Conservation (phyloP, 2,797 vertebrate genomes). For the Lophura swinhoii region DNA sequence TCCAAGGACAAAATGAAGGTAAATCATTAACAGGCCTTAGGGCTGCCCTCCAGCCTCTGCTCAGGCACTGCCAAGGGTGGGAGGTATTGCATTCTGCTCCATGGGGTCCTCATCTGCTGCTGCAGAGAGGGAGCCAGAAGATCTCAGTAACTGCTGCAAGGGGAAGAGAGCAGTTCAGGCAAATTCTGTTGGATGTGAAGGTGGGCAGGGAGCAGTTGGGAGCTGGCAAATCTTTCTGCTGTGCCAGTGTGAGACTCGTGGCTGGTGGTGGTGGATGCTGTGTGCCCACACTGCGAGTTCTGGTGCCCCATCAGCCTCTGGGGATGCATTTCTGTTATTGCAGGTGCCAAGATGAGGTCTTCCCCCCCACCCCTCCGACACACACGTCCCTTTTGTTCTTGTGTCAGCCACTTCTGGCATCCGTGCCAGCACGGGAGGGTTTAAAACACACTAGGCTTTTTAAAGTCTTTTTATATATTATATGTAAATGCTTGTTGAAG, state of each 20-base stretch:
- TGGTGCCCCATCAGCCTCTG: neutral
- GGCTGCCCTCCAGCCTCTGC: neutral
- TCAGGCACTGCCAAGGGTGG: neutral
- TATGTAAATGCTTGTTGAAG: constrained; percentile 71
- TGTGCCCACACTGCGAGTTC: neutral
- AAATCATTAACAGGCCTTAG: neutral
- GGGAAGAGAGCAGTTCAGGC: neutral
- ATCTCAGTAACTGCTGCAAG: neutral
- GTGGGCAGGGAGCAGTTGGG: neutral
- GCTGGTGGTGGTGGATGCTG: neutral
- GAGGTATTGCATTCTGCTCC: neutral
- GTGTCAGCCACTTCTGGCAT: constrained; percentile 1
- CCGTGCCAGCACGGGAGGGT: neutral
- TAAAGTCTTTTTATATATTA: constrained; percentile 65
- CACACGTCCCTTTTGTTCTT: neutral
- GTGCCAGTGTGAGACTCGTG: rapidly evolving
- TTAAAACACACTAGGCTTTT: constrained; percentile 36
- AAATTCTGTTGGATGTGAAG: neutral
- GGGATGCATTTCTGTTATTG: neutral
- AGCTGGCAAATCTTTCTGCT: neutral
- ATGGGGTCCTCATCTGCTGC: neutral
- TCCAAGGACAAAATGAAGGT: neutral
- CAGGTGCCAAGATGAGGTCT: neutral
- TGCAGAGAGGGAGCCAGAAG: neutral
- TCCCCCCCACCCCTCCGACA: neutral